These are phyloP conservation scores for Gobio gobio DNA, from an alignment of 2,113 vertebrate genomes.

Conservation along the genomic window DNA sequence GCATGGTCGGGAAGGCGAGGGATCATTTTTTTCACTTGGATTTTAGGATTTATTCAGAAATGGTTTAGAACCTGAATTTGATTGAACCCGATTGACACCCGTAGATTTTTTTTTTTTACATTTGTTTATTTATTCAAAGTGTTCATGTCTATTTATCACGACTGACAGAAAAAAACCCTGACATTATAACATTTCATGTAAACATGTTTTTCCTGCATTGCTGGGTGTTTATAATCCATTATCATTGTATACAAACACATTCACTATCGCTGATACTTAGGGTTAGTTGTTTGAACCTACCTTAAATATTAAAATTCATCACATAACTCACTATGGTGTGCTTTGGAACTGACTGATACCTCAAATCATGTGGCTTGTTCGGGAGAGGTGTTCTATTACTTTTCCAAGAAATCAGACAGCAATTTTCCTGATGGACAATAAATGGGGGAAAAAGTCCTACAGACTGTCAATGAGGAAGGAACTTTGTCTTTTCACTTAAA, in stretches of 20 bases:
- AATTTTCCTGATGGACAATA: neutral
- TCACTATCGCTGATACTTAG: neutral
- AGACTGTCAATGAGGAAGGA: neutral
- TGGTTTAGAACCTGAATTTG: neutral
- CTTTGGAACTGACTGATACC: neutral
- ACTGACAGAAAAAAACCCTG: neutral
- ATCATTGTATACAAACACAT: neutral
- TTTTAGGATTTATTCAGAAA: neutral
- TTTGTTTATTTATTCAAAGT: neutral
- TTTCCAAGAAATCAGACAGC: neutral
- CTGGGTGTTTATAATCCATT: neutral
- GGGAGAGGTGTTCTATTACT: constrained; percentile 14
- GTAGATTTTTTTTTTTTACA: neutral
- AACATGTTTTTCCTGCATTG: neutral
- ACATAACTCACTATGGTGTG: neutral
- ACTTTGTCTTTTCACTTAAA: neutral
- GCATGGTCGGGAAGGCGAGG: neutral
- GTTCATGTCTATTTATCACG: neutral
- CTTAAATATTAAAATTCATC: neutral
- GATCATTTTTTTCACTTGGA: neutral
- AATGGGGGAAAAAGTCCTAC: neutral
- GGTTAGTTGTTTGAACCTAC: neutral
- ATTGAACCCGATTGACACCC: neutral
- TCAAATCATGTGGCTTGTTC: neutral
- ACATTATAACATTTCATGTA: neutral